These are phyloP conservation scores for Spilogale gracilis DNA, from an alignment of 2,113 vertebrate species.

Conservation along the genomic window DNA sequence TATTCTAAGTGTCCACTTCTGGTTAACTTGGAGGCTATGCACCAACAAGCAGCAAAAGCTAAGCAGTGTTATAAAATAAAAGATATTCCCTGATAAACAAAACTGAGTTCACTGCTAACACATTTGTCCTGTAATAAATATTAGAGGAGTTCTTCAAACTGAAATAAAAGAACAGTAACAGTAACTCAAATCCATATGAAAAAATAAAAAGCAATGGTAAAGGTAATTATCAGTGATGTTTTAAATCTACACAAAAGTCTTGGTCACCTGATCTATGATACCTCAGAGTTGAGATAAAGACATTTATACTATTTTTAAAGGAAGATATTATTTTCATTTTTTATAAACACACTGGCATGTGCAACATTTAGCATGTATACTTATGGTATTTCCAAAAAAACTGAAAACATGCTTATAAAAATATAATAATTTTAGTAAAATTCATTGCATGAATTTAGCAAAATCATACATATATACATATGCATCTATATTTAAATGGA, in stretches of 20 bases:
- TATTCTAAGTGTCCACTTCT: neutral
- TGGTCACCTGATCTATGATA: neutral
- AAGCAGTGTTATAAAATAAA: neutral
- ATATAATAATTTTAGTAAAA: slow-evolving; percentile 30
- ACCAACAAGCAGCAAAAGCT: neutral
- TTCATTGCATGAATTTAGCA: slow-evolving; percentile 1
- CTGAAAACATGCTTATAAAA: slow-evolving; percentile 28
- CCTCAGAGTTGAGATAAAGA: neutral
- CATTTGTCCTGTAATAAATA: neutral
- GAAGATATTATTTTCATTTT: neutral
- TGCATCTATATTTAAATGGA: slow-evolving; percentile 63
- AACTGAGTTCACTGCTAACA: neutral
- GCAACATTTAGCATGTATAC: neutral
- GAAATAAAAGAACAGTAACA: slow-evolving; percentile 29
- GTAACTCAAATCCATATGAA: neutral
- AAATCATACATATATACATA: slow-evolving; percentile 60
- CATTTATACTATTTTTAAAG: slow-evolving; percentile 37
- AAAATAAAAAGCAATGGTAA: slow-evolving; percentile 1
- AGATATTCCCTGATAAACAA: neutral
- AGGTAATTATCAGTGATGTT: neutral
- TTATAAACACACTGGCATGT: neutral
- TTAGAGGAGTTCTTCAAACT: neutral
- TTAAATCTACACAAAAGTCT: neutral
- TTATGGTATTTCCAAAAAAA: slow-evolving; percentile 13
- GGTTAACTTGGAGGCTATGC: neutral